These are phyloP conservation scores for Anthoptus insignis DNA, from an alignment of 2,888 invertebrate genomes.

Conservation along the genomic window DNA sequence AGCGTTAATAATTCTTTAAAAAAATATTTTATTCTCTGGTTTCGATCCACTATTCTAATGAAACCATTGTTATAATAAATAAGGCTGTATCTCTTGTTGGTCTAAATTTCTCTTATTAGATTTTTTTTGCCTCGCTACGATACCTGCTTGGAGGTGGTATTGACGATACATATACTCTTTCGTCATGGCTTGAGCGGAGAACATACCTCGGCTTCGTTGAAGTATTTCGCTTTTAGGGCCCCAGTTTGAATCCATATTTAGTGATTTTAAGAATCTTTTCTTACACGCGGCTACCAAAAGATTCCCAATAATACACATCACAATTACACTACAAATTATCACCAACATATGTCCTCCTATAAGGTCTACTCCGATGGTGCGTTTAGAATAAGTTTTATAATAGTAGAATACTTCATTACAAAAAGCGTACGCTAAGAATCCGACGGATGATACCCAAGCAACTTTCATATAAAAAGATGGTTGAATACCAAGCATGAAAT, in stretches of 20 bases:
- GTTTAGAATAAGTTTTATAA: neutral
- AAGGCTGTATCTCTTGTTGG: slow-evolving; percentile 2
- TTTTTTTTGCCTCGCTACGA: slow-evolving; percentile 63
- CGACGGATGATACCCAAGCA: slow-evolving; percentile 60
- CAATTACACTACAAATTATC: slow-evolving; percentile 29
- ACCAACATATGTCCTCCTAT: slow-evolving; percentile 51
- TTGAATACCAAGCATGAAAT: slow-evolving; percentile 78
- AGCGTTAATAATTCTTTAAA: neutral
- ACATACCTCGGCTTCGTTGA: slow-evolving; percentile 77
- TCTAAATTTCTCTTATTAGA: slow-evolving; percentile 58
- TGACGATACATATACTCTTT: slow-evolving; percentile 83
- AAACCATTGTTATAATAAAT: slow-evolving; percentile 1
- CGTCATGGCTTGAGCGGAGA: slow-evolving; percentile 81
- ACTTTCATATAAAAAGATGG: slow-evolving; percentile 66
- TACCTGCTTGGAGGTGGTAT: slow-evolving; percentile 77
- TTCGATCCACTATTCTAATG: neutral
- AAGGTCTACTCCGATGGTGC: slow-evolving; percentile 6
- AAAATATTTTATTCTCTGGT: neutral
- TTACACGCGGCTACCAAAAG: slow-evolving; percentile 56
- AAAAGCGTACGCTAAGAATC: slow-evolving; percentile 59
- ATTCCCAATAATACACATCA: slow-evolving; percentile 47
- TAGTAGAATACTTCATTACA: slow-evolving; percentile 50
- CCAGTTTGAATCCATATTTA: slow-evolving; percentile 66
- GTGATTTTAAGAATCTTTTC: slow-evolving; percentile 51
- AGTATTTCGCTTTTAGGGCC: slow-evolving; percentile 70